These are phyloP conservation scores for Antedon mediterranea DNA, from an alignment of 53 echinoderm and acorn worm species.

Conservation along the genomic window DNA sequence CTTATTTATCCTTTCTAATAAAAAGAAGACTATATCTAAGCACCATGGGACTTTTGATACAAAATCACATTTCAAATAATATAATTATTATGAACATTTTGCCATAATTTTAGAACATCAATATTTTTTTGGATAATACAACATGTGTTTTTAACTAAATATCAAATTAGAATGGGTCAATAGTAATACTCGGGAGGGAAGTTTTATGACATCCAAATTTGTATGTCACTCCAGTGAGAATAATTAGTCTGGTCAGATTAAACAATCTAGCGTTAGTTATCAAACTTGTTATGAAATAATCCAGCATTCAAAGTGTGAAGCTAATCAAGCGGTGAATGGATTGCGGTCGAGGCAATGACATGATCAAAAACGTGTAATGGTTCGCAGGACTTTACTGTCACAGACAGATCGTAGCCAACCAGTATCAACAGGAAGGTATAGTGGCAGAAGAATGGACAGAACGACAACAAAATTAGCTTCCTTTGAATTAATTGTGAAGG, in stretches of 20 bases:
- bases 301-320: not conserved
- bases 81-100: not conserved
- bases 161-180: not conserved
- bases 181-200: not conserved
- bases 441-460: not conserved
- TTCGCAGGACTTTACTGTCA: not conserved
- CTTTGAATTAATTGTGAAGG: not conserved
- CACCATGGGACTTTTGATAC: not conserved
- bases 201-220: not conserved
- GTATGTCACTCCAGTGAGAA: not conserved
- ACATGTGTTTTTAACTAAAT: not conserved
- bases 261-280: not conserved
- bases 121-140: not conserved
- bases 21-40: not conserved
- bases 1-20: not conserved
- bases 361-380: not conserved
- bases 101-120: not conserved
- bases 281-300: not conserved
- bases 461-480: not conserved
- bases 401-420: not conserved
- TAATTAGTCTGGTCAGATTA: not conserved
- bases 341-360: not conserved
- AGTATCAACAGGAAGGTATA: not conserved
- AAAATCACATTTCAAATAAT: not conserved
- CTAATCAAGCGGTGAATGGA: not conserved